Conservation (phyloP, 2,888 invertebrate species). For the Eustalomyia histrio region DNA sequence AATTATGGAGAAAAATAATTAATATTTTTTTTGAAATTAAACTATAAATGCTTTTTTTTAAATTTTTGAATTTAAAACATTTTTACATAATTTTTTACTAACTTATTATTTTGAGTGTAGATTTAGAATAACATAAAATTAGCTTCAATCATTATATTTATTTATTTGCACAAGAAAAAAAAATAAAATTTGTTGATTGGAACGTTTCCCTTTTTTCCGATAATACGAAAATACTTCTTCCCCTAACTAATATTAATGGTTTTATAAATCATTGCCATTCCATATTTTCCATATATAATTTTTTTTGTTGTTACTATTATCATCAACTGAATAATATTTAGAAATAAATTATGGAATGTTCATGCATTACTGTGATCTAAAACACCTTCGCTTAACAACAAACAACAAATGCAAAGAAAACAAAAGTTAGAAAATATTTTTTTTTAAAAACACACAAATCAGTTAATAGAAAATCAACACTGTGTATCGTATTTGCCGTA, state of each 20-base stretch:
- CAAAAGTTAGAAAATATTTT: not conserved
- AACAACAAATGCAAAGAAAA: slow-evolving; percentile 20
- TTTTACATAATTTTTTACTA: no score
- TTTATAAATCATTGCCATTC: slow-evolving; percentile 14
- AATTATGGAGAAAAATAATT: no score
- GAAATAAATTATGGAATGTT: slow-evolving; percentile 4
- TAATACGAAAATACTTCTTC: not conserved
- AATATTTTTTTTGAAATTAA: no score
- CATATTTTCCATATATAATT: not conserved
- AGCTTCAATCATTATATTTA: no score
- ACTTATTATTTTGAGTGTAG: no score
- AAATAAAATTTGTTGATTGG: no score
- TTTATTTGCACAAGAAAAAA: no score
- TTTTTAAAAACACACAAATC: not conserved
- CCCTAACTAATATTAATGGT: not conserved
- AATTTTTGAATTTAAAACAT: no score
- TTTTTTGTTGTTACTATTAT: not conserved
- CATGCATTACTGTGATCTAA: slow-evolving; percentile 2
- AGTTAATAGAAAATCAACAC: no score
- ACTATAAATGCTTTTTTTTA: no score
- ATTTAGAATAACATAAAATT: no score
- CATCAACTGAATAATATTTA: slow-evolving; percentile 4
- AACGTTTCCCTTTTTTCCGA: not conserved
- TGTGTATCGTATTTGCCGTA: not conserved
- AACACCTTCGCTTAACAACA: slow-evolving; percentile 25